Evolutionary conservation across 2,888 invertebrate species (phyloP).

Genomic region (Neocrepidodera transversa): DNA sequence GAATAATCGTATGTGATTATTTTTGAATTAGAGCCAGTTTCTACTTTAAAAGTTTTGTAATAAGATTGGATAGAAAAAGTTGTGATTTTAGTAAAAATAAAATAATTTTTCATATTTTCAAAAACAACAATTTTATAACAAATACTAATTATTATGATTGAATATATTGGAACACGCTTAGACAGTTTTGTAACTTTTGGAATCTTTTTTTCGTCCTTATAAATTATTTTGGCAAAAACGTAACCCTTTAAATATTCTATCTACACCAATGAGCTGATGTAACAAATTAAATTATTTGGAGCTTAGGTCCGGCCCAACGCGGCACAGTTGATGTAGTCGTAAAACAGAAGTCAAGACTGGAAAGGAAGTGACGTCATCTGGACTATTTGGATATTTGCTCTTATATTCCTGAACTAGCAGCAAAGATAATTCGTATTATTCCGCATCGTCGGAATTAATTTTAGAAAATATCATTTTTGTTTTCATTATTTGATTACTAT

Average conservation of each 20-base stretch:
- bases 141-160: no score
- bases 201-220: no score
- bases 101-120: no score
- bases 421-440: constrained; percentile 21
- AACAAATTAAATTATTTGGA: constrained; percentile 22
- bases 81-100: no score
- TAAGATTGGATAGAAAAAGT: no score
- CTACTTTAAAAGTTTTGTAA: no score
- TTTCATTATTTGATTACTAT: constrained; percentile 7
- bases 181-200: no score
- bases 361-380: constrained; percentile 48
- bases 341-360: constrained; percentile 44
- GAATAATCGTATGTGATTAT: constrained; percentile 12
- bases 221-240: no score
- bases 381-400: constrained; percentile 29
- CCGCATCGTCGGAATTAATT: constrained; percentile 6
- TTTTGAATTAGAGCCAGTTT: constrained; percentile 13
- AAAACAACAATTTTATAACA: no score
- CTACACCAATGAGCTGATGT: constrained; percentile 16
- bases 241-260: no score
- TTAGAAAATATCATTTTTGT: neutral
- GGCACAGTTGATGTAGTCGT: constrained; percentile 46
- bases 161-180: no score
- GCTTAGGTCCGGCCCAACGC: constrained; percentile 31
- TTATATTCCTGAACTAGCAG: constrained; percentile 13